A percentile compares a stretch with the other conserved stretches of the same genome.
phyloP scores from a whole-genome alignment of 2,797 vertebrate species.

The Sorex maritimensis region DNA sequence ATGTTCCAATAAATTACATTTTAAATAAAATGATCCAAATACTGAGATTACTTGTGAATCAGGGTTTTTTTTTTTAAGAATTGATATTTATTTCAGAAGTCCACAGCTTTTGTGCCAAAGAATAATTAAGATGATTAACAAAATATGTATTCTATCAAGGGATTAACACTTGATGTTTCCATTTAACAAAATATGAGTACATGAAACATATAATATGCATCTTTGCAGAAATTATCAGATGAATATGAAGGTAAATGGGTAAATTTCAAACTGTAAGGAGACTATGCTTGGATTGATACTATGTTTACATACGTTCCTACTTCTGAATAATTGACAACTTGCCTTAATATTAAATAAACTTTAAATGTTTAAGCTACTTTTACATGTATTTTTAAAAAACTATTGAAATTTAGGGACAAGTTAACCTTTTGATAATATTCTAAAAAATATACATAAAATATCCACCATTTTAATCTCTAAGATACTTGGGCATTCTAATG shows the following conservation, averaged over 20 bases:
- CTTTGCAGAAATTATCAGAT: neutral
- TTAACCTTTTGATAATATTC: too few relatives aligned
- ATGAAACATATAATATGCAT: neutral
- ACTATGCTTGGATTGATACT: neutral
- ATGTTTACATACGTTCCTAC: neutral
- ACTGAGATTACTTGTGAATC: neutral
- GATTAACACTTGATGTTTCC: neutral
- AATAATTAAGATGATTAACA: neutral
- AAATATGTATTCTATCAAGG: neutral
- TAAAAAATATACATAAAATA: too few relatives aligned
- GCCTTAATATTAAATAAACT: constrained; percentile 32
- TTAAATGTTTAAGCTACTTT: constrained; percentile 35
- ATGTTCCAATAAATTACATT: neutral
- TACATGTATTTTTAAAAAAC: neutral
- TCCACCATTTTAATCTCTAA: neutral
- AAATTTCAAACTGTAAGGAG: neutral
- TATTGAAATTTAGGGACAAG: too few relatives aligned
- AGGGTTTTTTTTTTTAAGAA: neutral
- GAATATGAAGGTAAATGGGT: neutral
- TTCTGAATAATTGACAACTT: neutral
- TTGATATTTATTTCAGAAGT: neutral
- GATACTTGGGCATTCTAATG: constrained; percentile 5
- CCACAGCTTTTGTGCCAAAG: neutral
- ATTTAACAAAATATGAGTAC: neutral
- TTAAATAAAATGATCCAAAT: neutral